Evolutionary conservation across 2,888 invertebrate species (phyloP), one percentile per base, ranked within the genome.

Genomic region (Creontiades dilutus): DNA sequence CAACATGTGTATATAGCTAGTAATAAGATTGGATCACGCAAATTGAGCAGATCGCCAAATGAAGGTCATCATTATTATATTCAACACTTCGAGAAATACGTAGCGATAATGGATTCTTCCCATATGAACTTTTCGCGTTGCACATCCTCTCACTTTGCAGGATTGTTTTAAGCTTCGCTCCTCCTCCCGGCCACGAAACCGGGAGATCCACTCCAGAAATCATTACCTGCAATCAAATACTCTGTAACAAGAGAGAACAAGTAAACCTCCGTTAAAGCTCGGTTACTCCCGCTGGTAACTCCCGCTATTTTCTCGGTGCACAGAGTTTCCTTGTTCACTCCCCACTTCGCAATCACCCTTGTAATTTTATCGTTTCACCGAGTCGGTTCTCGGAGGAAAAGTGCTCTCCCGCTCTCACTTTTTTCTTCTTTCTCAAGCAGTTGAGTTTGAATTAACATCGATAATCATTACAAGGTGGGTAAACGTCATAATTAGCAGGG

Each of bases 181-280:
- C n/a, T 37, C 13, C 68, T 12, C 19, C 23, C 23, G 9, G 23
- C 68, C 4, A 0, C 68, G 12, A 23, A 27, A 5, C 68, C 13
- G 0, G 4, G 19, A 23, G 68, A 68, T 68, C 68, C 23, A 68
- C 68, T 68, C 0, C 23, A 23, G 23, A 23, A 68, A 68, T 68
- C 68, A 68, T 68, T 68, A 68, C 68, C 23, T 68, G 68, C 68
- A 68, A 68, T 68, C 68, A 68, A 23, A 68, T 68, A 68, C 13
- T 11, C 68, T 68, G 68, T 68, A 68, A 68, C 68, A 68, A 68
- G 68, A 68, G 68, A 19, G 68, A 68, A 68, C 68, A 68, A 68
- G 68, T 68, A 23, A 13, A 52, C 52, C 52, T 52, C 52, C 11
- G 14, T 52, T 68, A 68, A 61, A 61, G 68, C 68, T 68, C 68